Base-by-base conservation (phyloP, 2,888 invertebrate genomes). In the Incurvaria masculella region DNA sequence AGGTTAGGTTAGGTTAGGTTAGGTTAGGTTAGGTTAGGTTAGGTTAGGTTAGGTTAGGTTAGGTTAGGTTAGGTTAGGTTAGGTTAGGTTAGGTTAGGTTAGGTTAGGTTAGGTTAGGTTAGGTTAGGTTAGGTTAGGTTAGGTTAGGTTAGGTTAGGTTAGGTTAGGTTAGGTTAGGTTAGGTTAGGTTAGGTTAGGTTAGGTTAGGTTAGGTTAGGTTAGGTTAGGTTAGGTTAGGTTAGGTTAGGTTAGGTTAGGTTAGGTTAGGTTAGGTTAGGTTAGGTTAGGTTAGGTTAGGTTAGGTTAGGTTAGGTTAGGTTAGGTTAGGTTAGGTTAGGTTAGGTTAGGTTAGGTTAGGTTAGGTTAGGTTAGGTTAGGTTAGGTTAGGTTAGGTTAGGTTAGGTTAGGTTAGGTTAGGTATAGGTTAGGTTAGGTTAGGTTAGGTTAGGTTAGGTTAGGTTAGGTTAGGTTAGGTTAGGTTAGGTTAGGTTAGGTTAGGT, bases 141-240 rank as follows among this genome's bases (percentile, higher is more conserved):
- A 50, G 51, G 50, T 53, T 52, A 53, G 51, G 50, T 51, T 53
- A 51, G 51, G 52, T 53, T 51, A 51, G 52, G 52, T 53, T 52
- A 52, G 52, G 52, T 52, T 52, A 52, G 52, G 52, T 52, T 52
- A 52, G 52, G 52, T 52, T 52, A 52, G 52, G 52, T 52, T 52
- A 52, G 52, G 52, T 52, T 52, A 52, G 52, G 52, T 52, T 52
- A 52, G 51, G 52, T 52, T 52, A 52, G 52, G 52, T 52, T 52
- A 52, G 52, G 52, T 52, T 52, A 52, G 52, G 52, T 50, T 52
- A 49, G 50, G 52, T 50, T 52, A 49, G 23, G 23, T 23, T 39
- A 45, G 50, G 52, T 52, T 50, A 50, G 50, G 50, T 52, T 52
- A 50, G 50, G 48, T 50, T 50, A 49, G 51, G 49, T 48, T 49